Conservation (phyloP, 2,888 invertebrate species). For the Drosophila buzzatii region DNA sequence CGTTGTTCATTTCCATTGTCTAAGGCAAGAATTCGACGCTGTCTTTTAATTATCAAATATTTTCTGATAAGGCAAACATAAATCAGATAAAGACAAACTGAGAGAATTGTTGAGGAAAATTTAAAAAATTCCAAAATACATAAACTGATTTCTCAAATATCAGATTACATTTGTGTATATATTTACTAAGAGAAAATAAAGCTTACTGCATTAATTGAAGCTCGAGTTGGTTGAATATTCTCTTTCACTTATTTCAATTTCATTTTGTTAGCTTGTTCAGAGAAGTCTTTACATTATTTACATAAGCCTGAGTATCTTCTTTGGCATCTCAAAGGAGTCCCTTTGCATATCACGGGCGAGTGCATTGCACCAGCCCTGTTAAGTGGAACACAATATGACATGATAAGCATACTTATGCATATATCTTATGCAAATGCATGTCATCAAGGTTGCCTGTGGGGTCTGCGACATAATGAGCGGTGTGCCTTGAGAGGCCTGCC, state of each 20-base stretch:
- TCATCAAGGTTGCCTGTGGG: slow-evolving; percentile 65
- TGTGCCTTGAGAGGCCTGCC: slow-evolving; percentile 20
- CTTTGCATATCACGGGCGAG: slow-evolving; percentile 1
- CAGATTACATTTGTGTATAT: background rate
- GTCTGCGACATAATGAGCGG: slow-evolving; percentile 72
- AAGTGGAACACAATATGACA: slow-evolving; percentile 51
- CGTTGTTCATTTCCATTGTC: slow-evolving; percentile 15
- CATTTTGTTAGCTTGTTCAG: background rate
- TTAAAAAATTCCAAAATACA: slow-evolving; percentile 4
- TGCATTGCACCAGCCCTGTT: slow-evolving; percentile 29
- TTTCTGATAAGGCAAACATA: slow-evolving; percentile 33
- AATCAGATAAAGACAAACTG: slow-evolving; percentile 22
- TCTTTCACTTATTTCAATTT: background rate
- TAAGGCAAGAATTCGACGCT: slow-evolving; percentile 27
- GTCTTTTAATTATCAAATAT: slow-evolving; percentile 66
- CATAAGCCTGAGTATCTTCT: no score
- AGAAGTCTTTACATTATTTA: background rate
- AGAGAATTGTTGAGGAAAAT: background rate
- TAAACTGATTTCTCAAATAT: background rate
- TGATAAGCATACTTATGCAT: slow-evolving; percentile 55
- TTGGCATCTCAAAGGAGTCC: background rate
- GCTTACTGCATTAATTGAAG: background rate
- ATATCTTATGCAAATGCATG: slow-evolving; percentile 68
- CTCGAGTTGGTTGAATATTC: background rate
- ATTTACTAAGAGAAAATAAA: background rate